Percentiles rank a stretch among this genome's conserved stretches.
phyloP scores from a whole-genome alignment of 1,140 invertebrate genomes.

The Drosophila mauritiana region DNA sequence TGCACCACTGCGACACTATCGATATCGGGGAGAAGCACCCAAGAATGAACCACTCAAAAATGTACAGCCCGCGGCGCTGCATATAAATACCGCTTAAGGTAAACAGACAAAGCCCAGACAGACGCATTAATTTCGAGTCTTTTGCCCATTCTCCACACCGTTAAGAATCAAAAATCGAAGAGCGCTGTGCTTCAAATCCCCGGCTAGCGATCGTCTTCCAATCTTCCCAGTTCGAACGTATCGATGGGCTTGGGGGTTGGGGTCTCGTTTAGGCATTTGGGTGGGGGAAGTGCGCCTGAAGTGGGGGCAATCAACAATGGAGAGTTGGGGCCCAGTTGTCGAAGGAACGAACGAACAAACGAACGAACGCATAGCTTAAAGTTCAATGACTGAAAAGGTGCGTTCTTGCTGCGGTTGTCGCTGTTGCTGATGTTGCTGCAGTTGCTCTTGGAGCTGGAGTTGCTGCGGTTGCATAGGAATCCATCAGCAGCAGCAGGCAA shows the following conservation, averaged over 20 bases:
- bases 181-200: constrained; percentile 60
- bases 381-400: constrained; percentile 78
- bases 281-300: constrained; percentile 17
- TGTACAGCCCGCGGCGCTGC: constrained; percentile 21
- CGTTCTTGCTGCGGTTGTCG: constrained; percentile 46
- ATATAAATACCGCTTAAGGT: constrained; percentile 46
- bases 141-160: constrained; percentile 25
- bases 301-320: constrained; percentile 34
- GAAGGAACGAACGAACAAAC: not conserved
- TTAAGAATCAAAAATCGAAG: constrained; percentile 56
- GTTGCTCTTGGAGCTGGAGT: constrained; percentile 15
- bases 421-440: constrained; percentile 18
- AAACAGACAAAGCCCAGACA: constrained; percentile 47
- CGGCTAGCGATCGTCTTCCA: constrained; percentile 43
- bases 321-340: constrained; percentile 26
- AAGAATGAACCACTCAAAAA: constrained; percentile 13
- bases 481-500: constrained; percentile 46
- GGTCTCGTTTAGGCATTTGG: constrained; percentile 8
- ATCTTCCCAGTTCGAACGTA: constrained; percentile 5
- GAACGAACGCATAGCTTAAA: constrained; percentile 71
- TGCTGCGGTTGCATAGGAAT: constrained; percentile 65
- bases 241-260: not conserved
- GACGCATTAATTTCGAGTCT: constrained; percentile 71
- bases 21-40: not conserved
- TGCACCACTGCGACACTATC: constrained; percentile 40